Base-by-base conservation (phyloP, 2,797 vertebrate species). In the Kryptopterus vitreolus region DNA sequence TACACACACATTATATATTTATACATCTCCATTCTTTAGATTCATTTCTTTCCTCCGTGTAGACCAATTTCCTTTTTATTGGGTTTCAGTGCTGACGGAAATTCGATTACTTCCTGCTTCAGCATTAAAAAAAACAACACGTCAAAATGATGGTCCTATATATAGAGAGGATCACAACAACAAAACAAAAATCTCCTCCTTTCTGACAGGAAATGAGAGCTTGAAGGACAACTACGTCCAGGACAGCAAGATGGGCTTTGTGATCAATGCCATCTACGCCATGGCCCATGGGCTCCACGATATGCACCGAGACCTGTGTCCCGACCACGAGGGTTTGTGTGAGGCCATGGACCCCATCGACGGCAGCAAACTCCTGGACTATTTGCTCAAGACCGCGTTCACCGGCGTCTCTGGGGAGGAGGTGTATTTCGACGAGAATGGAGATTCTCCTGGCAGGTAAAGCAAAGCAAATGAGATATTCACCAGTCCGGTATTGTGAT, bases 201-300 rank as follows among this genome's bases (percentile, higher is more conserved):
- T 6, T 72, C 53, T n/a, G n/a, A 88, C 88, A 99, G 98, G 98
- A 79, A 98, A 97, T 31, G 97, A 99, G 85, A 97, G 95, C 88
- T 93, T 99, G 85, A 95, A 96, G 85, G 98, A 99, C 88, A 98
- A 98, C 88, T 99, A 99, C 13, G 92, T 99, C 18, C 98, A 99
- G 88, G 98, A 99, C 90, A 99, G 98, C 87, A 99, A 99, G 93
- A 99, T 99, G 98, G 98, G 98, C 81, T 99, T 99, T 88, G 98
- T 99, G 90, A 99, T 99, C 90, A 99, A 99, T 31, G 98, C 98
- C 83, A 98, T 99, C 91, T 99, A 98, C 0, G 96, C 98, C 69
- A 99, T 99, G 98, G 98, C 98, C 3, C 95, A 99, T 0, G 98
- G 98, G 0, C 95, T 99, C 7, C 97, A 99, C 83, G 96, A 95